Conservation (phyloP, 2,113 vertebrate species). For the Lanius collurio region DNA sequence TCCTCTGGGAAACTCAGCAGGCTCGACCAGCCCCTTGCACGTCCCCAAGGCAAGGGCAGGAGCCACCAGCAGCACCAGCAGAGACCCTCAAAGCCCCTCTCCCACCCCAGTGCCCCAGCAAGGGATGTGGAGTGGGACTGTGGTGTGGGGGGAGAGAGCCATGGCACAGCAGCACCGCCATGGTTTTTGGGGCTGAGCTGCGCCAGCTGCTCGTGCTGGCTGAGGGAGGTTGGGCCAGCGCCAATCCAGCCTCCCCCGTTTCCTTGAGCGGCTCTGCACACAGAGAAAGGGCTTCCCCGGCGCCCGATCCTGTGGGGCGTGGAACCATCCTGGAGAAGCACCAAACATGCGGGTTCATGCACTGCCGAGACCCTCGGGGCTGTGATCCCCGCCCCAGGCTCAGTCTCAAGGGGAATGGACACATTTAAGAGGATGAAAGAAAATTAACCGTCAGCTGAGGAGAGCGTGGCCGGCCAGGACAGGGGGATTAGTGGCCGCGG, state of each 20-base stretch:
- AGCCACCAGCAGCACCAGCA: fast-evolving
- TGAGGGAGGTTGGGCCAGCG: not conserved
- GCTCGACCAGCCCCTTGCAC: not conserved
- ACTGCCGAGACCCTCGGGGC: not conserved
- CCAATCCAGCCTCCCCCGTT: not conserved
- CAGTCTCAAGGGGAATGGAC: not conserved
- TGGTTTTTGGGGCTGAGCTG: not conserved
- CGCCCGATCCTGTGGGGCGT: fast-evolving
- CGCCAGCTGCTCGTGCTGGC: not conserved
- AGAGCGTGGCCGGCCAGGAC: not conserved
- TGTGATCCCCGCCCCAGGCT: not conserved
- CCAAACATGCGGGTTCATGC: not conserved
- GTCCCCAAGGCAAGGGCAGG: not conserved
- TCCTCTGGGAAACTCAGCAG: not conserved
- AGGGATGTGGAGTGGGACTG: not conserved
- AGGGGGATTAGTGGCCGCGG: not conserved
- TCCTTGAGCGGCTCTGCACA: not conserved
- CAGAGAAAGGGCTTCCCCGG: not conserved
- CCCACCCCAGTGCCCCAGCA: fast-evolving
- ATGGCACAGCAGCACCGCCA: fast-evolving
- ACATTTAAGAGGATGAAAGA: slow-evolving; percentile 56
- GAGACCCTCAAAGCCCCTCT: not conserved
- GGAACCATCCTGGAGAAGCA: not conserved
- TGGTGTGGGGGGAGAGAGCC: not conserved
- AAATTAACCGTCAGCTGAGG: slow-evolving; percentile 45